A percentile compares a stretch with the other conserved stretches of the same genome.
Evolutionary conservation across 2,888 invertebrate species (phyloP).

Genomic region (Drosophila demipolita): DNA sequence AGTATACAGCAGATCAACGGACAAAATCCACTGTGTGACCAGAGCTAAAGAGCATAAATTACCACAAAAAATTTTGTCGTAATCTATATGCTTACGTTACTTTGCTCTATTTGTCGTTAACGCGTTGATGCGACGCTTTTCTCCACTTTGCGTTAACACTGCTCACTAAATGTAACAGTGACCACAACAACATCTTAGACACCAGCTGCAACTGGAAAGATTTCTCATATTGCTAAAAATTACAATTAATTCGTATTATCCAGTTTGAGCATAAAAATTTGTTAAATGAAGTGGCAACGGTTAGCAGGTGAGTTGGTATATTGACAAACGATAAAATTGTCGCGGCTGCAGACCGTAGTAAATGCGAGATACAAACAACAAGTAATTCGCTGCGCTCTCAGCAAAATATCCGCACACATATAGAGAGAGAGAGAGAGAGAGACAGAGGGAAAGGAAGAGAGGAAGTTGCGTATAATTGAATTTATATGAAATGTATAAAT

Average conservation of each 20-base stretch:
- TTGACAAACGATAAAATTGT: neutral
- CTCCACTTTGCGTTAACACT: constrained; percentile 28
- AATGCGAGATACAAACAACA: constrained; percentile 43
- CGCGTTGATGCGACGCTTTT: neutral
- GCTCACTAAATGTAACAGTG: neutral
- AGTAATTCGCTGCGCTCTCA: constrained; percentile 12
- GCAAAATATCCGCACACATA: neutral
- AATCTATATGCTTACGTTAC: neutral
- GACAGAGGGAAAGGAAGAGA: neutral
- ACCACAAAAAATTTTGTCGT: neutral
- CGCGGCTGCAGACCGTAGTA: constrained; percentile 13
- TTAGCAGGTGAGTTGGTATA: constrained; percentile 44
- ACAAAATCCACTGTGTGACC: constrained; percentile 38
- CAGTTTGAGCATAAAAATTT: constrained; percentile 20
- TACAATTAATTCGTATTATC: neutral
- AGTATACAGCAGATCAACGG: constrained; percentile 37
- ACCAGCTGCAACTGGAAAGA: constrained; percentile 27
- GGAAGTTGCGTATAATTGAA: neutral
- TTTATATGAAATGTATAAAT: constrained; percentile 2
- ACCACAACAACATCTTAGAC: constrained; percentile 17
- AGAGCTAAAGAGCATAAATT: neutral
- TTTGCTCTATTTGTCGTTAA: constrained; percentile 1
- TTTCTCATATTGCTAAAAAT: constrained; percentile 3
- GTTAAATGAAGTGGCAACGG: constrained; percentile 37
- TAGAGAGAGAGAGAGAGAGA: neutral